Evolutionary conservation across 2,888 invertebrate species (phyloP).

Genomic region (Atrina japonica): DNA sequence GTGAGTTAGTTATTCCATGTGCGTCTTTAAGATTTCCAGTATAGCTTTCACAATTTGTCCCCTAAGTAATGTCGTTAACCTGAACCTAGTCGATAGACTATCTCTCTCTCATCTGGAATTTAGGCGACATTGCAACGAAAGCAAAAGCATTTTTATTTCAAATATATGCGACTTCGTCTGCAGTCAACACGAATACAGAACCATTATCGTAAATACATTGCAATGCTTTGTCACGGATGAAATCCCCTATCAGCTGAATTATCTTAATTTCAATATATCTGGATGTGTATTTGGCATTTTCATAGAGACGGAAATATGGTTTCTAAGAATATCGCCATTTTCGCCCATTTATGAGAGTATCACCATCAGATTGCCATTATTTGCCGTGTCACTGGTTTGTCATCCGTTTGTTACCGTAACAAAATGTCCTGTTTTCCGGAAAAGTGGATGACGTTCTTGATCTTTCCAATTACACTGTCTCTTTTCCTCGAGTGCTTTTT

Average conservation of each 20-base stretch:
- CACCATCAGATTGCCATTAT: slow-evolving; percentile 22
- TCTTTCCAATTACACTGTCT: background rate
- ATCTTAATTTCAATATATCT: slow-evolving; percentile 25
- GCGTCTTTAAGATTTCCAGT: too few species aligned
- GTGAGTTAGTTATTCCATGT: too few species aligned
- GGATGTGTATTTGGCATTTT: slow-evolving; percentile 22
- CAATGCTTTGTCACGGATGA: slow-evolving; percentile 10
- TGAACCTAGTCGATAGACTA: too few species aligned
- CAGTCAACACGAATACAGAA: slow-evolving; percentile 8
- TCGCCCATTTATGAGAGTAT: slow-evolving; percentile 3
- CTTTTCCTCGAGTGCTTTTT: slow-evolving; percentile 2
- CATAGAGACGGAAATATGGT: too few species aligned
- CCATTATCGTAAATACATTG: slow-evolving; percentile 7
- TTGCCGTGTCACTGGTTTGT: background rate
- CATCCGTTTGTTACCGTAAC: slow-evolving; percentile 2
- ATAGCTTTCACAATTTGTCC: too few species aligned
- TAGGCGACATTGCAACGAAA: too few species aligned
- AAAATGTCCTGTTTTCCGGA: slow-evolving; percentile 21
- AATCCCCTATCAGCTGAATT: slow-evolving; percentile 19
- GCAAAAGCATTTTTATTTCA: too few species aligned
- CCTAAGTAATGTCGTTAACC: too few species aligned
- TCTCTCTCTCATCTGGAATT: too few species aligned
- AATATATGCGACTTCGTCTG: too few species aligned
- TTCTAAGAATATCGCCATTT: slow-evolving; percentile 12
- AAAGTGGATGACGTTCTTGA: slow-evolving; percentile 7